Evolutionary conservation across 2,888 invertebrate genomes (phyloP).

Genomic region (Apeira syringaria): DNA sequence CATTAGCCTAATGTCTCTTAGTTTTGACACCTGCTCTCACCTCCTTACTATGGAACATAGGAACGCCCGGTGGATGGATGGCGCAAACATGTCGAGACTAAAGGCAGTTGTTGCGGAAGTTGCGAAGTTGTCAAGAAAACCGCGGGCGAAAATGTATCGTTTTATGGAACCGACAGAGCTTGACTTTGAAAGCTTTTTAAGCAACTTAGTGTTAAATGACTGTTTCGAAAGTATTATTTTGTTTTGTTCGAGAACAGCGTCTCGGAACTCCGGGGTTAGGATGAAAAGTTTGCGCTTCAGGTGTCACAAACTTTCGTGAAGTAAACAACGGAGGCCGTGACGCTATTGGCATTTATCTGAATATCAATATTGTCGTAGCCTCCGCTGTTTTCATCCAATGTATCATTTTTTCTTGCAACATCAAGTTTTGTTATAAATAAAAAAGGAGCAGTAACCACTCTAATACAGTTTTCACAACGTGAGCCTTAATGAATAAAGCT

Average conservation of each 20-base stretch:
- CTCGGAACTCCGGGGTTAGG: slow-evolving; percentile 23
- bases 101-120: slow-evolving; percentile 59
- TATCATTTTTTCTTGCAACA: no score
- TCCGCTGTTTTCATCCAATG: no score
- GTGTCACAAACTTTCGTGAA: slow-evolving; percentile 20
- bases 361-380: no score
- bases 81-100: slow-evolving; percentile 72
- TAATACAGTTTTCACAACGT: no score
- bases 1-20: slow-evolving; percentile 79
- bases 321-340: no score
- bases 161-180: slow-evolving; percentile 37
- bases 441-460: no score
- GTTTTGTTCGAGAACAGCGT: slow-evolving; percentile 24
- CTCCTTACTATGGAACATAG: slow-evolving; percentile 52
- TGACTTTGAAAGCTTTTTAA: slow-evolving; percentile 48
- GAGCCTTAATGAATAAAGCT: slow-evolving; percentile 5
- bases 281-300: slow-evolving; percentile 23
- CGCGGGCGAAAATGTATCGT: slow-evolving; percentile 46
- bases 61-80: slow-evolving; percentile 61
- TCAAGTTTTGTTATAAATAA: no score
- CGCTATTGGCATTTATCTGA: no score
- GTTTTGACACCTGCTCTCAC: slow-evolving; percentile 80
- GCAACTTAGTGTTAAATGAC: slow-evolving; percentile 46
- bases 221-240: slow-evolving; percentile 39
- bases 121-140: slow-evolving; percentile 48